Evolutionary conservation across 2,888 invertebrate species (phyloP).

Genomic region (Liposcelis brunnea): DNA sequence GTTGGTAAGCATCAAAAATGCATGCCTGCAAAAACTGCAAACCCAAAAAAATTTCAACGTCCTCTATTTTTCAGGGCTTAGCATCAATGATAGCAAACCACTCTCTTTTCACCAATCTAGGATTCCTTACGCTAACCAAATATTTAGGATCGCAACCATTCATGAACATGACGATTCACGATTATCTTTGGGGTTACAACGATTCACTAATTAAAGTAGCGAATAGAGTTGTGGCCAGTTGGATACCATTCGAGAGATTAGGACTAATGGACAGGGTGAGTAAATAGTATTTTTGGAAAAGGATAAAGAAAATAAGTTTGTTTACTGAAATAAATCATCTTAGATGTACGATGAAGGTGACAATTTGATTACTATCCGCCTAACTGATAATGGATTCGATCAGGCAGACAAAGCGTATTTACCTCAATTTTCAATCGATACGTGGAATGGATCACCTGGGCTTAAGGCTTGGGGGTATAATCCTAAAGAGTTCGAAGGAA

Average conservation of each 20-base stretch:
- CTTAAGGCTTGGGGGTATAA: slow-evolving; percentile 49
- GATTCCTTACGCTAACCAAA: slow-evolving; percentile 37
- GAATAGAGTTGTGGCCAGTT: slow-evolving; percentile 50
- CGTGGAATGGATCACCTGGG: slow-evolving; percentile 47
- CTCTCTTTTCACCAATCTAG: slow-evolving; percentile 38
- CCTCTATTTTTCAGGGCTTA: slow-evolving; percentile 30
- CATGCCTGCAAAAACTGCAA: neutral
- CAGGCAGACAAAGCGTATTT: slow-evolving; percentile 21
- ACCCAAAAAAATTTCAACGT: neutral
- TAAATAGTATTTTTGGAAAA: slow-evolving; percentile 13
- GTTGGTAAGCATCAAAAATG: slow-evolving; percentile 35
- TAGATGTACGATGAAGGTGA: slow-evolving; percentile 46
- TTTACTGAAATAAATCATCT: too few relatives aligned
- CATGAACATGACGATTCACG: slow-evolving; percentile 42
- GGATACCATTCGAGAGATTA: slow-evolving; percentile 63
- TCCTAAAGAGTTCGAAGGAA: slow-evolving; percentile 11
- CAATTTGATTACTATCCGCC: slow-evolving; percentile 37
- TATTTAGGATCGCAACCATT: slow-evolving; percentile 42
- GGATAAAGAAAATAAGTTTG: neutral
- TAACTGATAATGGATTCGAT: slow-evolving; percentile 24
- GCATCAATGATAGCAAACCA: slow-evolving; percentile 34
- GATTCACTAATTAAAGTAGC: slow-evolving; percentile 54
- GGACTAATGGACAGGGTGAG: slow-evolving; percentile 67
- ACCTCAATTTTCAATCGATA: slow-evolving; percentile 29
- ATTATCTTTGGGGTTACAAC: slow-evolving; percentile 69